phyloP scores from a whole-genome alignment of 2,888 invertebrate species.

The Lapara coniferarum region DNA sequence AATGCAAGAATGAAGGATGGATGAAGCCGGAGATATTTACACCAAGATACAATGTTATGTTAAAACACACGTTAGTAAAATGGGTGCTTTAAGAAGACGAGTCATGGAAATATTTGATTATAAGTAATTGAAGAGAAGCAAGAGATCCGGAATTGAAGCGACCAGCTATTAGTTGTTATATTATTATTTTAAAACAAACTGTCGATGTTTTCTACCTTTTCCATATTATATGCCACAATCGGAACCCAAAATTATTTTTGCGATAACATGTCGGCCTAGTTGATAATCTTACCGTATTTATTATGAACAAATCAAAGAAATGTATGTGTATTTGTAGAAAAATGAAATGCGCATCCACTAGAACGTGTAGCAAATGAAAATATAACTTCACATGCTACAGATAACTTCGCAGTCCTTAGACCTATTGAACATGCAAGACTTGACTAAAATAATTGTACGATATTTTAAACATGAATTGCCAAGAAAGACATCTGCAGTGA shows the following conservation, averaged over 20 bases:
- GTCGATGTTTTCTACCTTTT: slow-evolving; percentile 23
- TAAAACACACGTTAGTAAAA: slow-evolving; percentile 2
- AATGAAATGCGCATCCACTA: slow-evolving; percentile 81
- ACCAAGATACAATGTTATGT: neutral
- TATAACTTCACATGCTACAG: slow-evolving; percentile 55
- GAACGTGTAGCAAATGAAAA: slow-evolving; percentile 43
- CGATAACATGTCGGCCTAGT: neutral
- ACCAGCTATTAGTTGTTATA: slow-evolving; percentile 1
- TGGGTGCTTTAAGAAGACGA: neutral
- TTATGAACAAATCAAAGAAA: slow-evolving; percentile 26
- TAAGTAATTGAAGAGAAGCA: neutral
- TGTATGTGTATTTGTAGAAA: slow-evolving; percentile 41
- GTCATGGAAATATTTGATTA: neutral
- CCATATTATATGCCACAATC: slow-evolving; percentile 17
- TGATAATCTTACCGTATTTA: neutral
- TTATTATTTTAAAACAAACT: neutral
- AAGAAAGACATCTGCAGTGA: slow-evolving; percentile 78
- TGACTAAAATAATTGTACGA: slow-evolving; percentile 37
- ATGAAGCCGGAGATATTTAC: slow-evolving; percentile 18
- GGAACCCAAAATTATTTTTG: neutral
- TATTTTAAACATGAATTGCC: slow-evolving; percentile 73
- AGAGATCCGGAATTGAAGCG: slow-evolving; percentile 3
- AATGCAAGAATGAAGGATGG: slow-evolving; percentile 22
- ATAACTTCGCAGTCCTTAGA: slow-evolving; percentile 50
- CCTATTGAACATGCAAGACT: slow-evolving; percentile 64